These are phyloP conservation scores for rabbit (Oryctolagus cuniculus) DNA, from an alignment of 2,113 vertebrate genomes.

Conservation along the genomic window mOryCun1.1 NC_091453.1:122253501-122254000, in stretches of 20 bases:
- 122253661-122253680: slow-evolving; percentile 39
- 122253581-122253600: too few relatives aligned
- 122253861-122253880: background rate
- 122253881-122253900: background rate
- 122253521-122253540: too few relatives aligned
- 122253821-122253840: background rate
- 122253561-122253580: too few relatives aligned
- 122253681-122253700: slow-evolving; percentile 62
- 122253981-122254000: too few relatives aligned
- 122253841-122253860: background rate
- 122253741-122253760: slow-evolving; percentile 51
- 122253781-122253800: slow-evolving; percentile 49
- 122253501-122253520: too few relatives aligned
- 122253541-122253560: too few relatives aligned
- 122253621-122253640: background rate
- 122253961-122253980: too few relatives aligned
- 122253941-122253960: slow-evolving; percentile 9
- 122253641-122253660: background rate
- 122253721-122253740: slow-evolving; percentile 42
- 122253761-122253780: slow-evolving; percentile 12
- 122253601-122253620: too few relatives aligned
- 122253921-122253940: background rate
- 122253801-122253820: slow-evolving; percentile 27
- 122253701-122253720: slow-evolving; percentile 54
- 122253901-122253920: background rate